Percentiles rank a stretch among this genome's conserved stretches.
These are phyloP conservation scores for Actinostola sp. DNA, from an alignment of 92 coral and sea anemone species.

Conservation along the genomic window DNA sequence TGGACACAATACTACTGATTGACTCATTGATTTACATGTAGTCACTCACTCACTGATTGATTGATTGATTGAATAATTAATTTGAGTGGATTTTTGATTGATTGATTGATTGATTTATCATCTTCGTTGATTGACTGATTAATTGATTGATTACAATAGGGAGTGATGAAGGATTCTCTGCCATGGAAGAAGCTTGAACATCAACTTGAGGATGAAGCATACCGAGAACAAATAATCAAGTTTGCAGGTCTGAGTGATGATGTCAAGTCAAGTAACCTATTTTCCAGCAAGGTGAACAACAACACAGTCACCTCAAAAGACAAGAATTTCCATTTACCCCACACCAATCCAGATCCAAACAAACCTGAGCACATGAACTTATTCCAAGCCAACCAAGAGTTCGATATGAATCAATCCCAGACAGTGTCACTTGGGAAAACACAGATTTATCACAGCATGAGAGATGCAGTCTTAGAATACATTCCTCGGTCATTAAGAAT, in stretches of 20 bases:
- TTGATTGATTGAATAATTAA: too few relatives aligned
- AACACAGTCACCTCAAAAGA: background rate
- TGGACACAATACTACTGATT: too few relatives aligned
- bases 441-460: constrained; percentile 60
- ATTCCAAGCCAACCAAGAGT: constrained; percentile 2
- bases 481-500: constrained; percentile 59
- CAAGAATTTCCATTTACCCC: background rate
- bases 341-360: background rate
- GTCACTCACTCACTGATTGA: too few relatives aligned
- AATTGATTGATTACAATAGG: constrained; percentile 42
- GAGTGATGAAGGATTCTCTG: constrained; percentile 88
- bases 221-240: constrained; percentile 65
- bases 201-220: constrained; percentile 68
- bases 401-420: constrained; percentile 27
- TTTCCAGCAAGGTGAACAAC: background rate
- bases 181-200: constrained; percentile 82
- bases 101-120: too few relatives aligned
- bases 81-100: too few relatives aligned
- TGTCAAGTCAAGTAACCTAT: constrained; percentile 25
- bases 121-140: too few relatives aligned
- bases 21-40: too few relatives aligned
- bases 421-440: constrained; percentile 71
- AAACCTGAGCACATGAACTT: background rate
- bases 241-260: constrained; percentile 41
- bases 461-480: constrained; percentile 50